Evolutionary conservation across 1,140 invertebrate species (phyloP).

Genomic region (Leptonema lineaticorne): DNA sequence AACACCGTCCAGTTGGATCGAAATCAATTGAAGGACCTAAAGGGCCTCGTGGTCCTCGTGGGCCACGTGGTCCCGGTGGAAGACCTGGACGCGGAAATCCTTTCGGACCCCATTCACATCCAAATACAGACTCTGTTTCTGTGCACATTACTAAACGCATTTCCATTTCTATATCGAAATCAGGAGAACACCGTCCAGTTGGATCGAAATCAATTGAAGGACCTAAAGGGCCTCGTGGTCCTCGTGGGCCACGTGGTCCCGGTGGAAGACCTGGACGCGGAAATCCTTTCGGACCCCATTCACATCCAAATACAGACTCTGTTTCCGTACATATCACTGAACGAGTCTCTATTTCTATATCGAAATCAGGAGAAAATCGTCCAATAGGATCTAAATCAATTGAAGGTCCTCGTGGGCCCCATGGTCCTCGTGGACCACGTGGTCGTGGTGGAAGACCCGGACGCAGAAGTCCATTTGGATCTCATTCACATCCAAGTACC

Average conservation of each 20-base stretch:
- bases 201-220: neutral
- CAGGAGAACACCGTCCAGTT: neutral
- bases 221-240: neutral
- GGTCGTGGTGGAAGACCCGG: neutral
- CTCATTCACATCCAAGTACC: neutral
- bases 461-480: neutral
- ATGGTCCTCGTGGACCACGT: neutral
- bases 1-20: neutral
- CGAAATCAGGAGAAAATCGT: neutral
- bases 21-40: neutral
- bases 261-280: neutral
- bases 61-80: neutral
- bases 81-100: too few relatives aligned
- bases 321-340: neutral
- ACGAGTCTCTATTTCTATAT: neutral
- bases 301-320: neutral
- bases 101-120: conserved; percentile 2
- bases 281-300: neutral
- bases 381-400: neutral
- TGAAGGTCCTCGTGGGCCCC: neutral
- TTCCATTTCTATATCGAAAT: conserved; percentile 3
- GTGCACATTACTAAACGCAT: neutral
- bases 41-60: neutral
- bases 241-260: neutral
- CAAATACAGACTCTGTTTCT: neutral